Base-by-base conservation (phyloP, 2,797 vertebrate species). In the Sandelia bainsii region DNA sequence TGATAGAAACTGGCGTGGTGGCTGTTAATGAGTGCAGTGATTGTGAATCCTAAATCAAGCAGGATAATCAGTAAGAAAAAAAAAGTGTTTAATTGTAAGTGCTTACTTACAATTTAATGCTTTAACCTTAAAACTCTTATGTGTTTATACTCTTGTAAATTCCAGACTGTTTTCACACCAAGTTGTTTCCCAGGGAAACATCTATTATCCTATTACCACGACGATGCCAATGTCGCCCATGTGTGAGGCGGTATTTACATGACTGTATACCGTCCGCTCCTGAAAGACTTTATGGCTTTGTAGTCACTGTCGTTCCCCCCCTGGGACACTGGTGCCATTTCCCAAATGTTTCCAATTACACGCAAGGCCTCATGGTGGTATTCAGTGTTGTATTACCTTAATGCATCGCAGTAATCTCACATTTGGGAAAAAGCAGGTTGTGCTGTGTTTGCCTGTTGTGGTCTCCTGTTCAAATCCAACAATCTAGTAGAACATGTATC, bases 171-270 rank as follows among this genome's bases (percentile, higher is more conserved):
- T 89, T 92, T 93, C 88, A 84, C 93, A 93, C 88, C 80, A 32
- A 71, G 78, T 86, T 85, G 87, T 87, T 92, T 90, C 86, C 87
- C 87, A 89, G 71, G 85, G 88, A 80, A 92, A 93, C 92, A 92
- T 90, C 92, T 92, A 92, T 91, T 90, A 92, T 93, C 93, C 90
- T 92, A 89, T 93, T 94, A 92, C 88, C 95, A 93, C 71, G 48
- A 56, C 51, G 63, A 75, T 92, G 93, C 78, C 88, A 93, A 92
- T 91, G 89, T 89, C 90, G 84, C 87, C 77, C 25, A 90, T 66
- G 94, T 94, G 93, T 92, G 87, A 90, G 84, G 82, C 50, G 65
- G 84, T 89, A 94, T 95, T 95, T 93, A 88, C 91, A 94, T 93
- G 91, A 90, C 93, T 94, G 91, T 94, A 88, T 83, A 69, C 82